Conservation (phyloP, 1,140 invertebrate genomes). For the Megalonaias nervosa region DNA sequence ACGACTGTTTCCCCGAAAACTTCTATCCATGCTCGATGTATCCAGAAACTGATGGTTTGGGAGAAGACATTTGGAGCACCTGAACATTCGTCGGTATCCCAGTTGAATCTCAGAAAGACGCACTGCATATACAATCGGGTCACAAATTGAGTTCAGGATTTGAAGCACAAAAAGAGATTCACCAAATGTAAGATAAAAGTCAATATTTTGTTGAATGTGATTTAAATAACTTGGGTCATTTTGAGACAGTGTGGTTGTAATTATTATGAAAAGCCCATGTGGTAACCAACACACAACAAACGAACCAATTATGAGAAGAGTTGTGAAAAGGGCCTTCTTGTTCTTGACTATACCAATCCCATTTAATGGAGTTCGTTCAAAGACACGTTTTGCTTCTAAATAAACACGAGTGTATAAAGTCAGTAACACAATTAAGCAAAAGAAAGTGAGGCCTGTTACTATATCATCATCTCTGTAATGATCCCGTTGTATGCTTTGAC, state of each 20-base stretch:
- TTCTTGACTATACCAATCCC: conserved; percentile 60
- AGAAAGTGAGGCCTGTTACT: conserved; percentile 60
- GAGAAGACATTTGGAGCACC: too few relatives aligned
- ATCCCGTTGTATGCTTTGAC: conserved; percentile 13
- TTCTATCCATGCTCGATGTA: too few relatives aligned
- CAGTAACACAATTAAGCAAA: conserved; percentile 65
- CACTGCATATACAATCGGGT: conserved; percentile 81
- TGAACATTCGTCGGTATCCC: conserved; percentile 34
- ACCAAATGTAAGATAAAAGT: conserved; percentile 30
- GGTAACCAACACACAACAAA: conserved; percentile 80
- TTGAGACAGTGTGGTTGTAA: conserved; percentile 22
- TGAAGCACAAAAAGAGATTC: conserved; percentile 69
- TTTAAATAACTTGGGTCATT: background rate
- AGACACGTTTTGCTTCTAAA: conserved; percentile 23
- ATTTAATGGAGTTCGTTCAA: conserved; percentile 8
- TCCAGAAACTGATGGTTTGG: too few relatives aligned
- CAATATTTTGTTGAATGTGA: background rate
- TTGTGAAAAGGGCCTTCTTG: conserved; percentile 79
- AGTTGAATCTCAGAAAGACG: conserved; percentile 75
- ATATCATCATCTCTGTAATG: too few relatives aligned
- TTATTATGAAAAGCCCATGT: conserved; percentile 69
- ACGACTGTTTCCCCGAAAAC: too few relatives aligned
- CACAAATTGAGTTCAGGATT: conserved; percentile 78
- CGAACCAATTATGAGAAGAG: conserved; percentile 79
- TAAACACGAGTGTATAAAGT: conserved; percentile 46